Evolutionary conservation across 1,140 invertebrate species (phyloP).

Genomic region (Scaptomyza pallida): DNA sequence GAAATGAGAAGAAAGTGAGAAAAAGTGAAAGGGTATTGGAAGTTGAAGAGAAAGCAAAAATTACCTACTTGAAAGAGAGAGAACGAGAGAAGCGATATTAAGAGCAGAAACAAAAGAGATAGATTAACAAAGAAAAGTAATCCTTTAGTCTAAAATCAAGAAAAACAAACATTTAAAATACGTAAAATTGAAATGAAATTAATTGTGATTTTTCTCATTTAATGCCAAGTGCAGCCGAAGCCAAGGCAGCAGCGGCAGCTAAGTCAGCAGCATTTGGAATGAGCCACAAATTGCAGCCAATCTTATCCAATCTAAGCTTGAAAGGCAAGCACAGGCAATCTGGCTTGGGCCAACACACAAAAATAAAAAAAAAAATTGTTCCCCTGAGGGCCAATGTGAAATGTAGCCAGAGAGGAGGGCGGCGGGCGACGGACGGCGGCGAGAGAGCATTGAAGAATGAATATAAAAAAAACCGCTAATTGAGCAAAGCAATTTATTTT

Average conservation of each 20-base stretch:
- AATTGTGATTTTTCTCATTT: too few relatives aligned
- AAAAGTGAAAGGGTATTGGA: too few relatives aligned
- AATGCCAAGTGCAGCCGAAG: too few relatives aligned
- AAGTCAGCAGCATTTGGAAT: neutral
- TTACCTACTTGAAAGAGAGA: too few relatives aligned
- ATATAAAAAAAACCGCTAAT: conserved; percentile 62
- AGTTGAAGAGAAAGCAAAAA: too few relatives aligned
- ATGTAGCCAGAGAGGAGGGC: conserved; percentile 3
- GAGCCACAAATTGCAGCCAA: conserved; percentile 11
- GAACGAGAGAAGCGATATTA: too few relatives aligned
- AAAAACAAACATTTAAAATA: too few relatives aligned
- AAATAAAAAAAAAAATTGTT: neutral
- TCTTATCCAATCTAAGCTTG: conserved; percentile 17
- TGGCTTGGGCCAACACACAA: neutral
- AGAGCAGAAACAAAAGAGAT: too few relatives aligned
- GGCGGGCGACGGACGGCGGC: neutral
- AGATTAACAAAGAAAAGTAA: too few relatives aligned
- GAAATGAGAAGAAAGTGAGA: too few relatives aligned
- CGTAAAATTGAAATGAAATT: too few relatives aligned
- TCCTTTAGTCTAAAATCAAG: too few relatives aligned
- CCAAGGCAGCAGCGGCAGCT: neutral
- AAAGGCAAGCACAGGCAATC: neutral
- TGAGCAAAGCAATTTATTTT: conserved; percentile 78
- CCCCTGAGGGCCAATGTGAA: conserved; percentile 15
- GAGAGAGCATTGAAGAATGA: conserved; percentile 5